Evolutionary conservation across 2,888 invertebrate genomes (phyloP).

Genomic region (Hemithea aestivaria): DNA sequence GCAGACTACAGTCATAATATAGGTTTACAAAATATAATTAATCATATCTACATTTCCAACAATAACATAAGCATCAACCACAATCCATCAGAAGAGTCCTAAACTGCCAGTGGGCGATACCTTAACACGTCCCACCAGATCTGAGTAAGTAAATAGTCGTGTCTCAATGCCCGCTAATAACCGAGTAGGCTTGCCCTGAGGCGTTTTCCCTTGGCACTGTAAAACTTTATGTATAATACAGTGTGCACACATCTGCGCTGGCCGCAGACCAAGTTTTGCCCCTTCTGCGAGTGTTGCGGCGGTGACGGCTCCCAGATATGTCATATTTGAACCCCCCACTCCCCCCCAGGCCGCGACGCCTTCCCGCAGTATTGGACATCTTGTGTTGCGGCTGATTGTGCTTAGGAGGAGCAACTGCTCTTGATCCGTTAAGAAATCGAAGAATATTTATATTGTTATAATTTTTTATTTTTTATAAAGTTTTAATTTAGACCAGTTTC

Average conservation of each 20-base stretch:
- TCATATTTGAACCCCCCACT: constrained; percentile 61
- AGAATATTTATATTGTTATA: neutral
- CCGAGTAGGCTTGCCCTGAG: constrained; percentile 61
- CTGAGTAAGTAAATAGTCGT: constrained; percentile 72
- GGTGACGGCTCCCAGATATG: constrained; percentile 72
- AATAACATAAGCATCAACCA: neutral
- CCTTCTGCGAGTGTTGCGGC: constrained; percentile 56
- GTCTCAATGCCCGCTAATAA: constrained; percentile 70
- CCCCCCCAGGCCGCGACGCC: constrained; percentile 27
- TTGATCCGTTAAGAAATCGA: constrained; percentile 32
- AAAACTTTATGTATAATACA: constrained; percentile 22
- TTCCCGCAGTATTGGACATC: constrained; percentile 52
- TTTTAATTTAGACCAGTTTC: no score
- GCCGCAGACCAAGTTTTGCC: constrained; percentile 65
- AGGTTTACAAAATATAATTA: no score
- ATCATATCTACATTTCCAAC: no score
- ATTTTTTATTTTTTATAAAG: neutral
- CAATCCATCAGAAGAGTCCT: constrained; percentile 27
- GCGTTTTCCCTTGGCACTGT: constrained; percentile 51
- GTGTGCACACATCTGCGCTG: constrained; percentile 60
- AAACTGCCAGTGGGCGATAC: constrained; percentile 48
- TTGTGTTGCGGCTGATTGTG: constrained; percentile 56
- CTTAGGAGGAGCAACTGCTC: constrained; percentile 23
- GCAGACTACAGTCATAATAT: no score
- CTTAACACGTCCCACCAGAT: constrained; percentile 38